Conservation (phyloP, 2,797 vertebrate genomes). For the Pangasius mekongensis region DNA sequence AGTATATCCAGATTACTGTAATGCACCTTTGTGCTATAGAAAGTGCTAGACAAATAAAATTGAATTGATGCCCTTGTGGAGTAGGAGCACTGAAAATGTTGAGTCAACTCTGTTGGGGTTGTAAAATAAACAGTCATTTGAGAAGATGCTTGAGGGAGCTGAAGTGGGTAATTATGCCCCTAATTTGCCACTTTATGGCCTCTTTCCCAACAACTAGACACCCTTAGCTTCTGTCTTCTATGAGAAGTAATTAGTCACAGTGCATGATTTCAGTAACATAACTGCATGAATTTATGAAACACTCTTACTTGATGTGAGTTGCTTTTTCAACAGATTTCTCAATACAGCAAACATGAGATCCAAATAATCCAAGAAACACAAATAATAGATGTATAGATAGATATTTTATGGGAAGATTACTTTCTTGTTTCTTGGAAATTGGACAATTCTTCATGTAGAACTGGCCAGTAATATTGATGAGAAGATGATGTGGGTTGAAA, state of each 20-base stretch:
- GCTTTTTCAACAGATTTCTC: neutral
- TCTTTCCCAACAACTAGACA: conserved; percentile 30
- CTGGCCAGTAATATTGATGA: neutral
- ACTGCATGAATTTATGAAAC: neutral
- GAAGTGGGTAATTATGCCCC: conserved; percentile 43
- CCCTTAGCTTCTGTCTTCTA: conserved; percentile 32
- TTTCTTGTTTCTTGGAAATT: neutral
- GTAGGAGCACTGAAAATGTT: neutral
- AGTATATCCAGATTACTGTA: neutral
- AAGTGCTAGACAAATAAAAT: neutral
- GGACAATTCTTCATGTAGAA: too few species aligned
- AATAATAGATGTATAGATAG: neutral
- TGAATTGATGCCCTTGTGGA: neutral
- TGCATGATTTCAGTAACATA: neutral
- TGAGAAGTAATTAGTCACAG: conserved; percentile 15
- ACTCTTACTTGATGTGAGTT: neutral
- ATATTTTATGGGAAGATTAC: neutral
- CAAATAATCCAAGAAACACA: neutral
- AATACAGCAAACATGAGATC: neutral
- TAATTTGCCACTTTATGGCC: conserved; percentile 43
- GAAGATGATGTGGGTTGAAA: neutral
- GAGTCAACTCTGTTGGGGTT: conserved; percentile 16
- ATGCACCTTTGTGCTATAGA: neutral
- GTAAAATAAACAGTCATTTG: conserved; percentile 38
- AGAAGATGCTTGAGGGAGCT: conserved; percentile 36